These are phyloP conservation scores for Petrophora chlorosata DNA, from an alignment of 2,888 invertebrate species.

Conservation along the genomic window DNA sequence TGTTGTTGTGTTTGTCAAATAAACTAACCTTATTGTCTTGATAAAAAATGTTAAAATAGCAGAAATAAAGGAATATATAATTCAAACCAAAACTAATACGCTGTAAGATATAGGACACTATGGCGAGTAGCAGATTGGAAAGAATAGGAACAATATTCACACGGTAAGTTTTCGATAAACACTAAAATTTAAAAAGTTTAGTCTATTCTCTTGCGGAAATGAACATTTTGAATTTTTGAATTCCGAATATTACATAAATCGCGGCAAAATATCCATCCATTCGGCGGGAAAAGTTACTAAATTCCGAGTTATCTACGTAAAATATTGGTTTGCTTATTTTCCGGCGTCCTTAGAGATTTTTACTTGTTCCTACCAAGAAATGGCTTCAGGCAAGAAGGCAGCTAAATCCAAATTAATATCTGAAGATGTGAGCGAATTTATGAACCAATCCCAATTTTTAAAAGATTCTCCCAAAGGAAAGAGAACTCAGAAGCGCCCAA, in stretches of 20 bases:
- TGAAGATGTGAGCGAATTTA: constrained; percentile 57
- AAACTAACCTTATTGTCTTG: no score
- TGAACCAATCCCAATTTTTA: constrained; percentile 57
- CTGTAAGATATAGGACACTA: no score
- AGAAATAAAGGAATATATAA: no score
- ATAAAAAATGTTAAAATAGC: no score
- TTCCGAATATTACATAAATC: background rate
- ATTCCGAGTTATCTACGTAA: no score
- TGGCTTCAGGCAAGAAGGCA: constrained; percentile 56
- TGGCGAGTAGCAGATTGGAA: constrained; percentile 88
- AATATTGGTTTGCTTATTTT: no score
- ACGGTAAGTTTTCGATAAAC: constrained; percentile 74
- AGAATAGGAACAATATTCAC: constrained; percentile 89
- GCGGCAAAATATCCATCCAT: constrained; percentile 6
- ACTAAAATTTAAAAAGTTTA: background rate
- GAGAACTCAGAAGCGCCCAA: constrained; percentile 54
- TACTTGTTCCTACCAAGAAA: no score
- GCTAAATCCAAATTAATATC: constrained; percentile 56
- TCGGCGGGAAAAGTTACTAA: constrained; percentile 4
- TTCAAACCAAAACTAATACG: no score
- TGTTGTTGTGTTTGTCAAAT: no score
- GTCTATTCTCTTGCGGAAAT: no score
- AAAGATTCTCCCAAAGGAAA: constrained; percentile 56
- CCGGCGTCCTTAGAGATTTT: background rate
- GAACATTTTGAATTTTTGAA: background rate